Base-by-base conservation (phyloP, 1,140 invertebrate species). In the Rhynchophorus ferrugineus region DNA sequence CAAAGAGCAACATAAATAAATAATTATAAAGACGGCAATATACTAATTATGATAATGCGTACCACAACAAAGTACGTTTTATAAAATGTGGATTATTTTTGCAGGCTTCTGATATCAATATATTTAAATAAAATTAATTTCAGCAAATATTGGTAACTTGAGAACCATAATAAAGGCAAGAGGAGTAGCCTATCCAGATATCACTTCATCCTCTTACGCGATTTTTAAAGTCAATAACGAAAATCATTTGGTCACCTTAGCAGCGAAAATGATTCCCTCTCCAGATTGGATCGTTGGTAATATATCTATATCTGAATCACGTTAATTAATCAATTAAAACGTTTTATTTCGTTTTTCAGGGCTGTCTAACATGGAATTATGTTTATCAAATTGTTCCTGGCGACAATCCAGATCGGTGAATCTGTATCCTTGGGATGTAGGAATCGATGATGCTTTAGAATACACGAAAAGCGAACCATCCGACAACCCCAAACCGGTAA, bases 131-230 rank as follows among this genome's bases (percentile, higher is more conserved):
- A n/a, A n/a, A n/a, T n/a, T n/a, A 18, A 11, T 46, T 41, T 19
- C 24, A 49, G 54, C 24, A 6, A 52, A 56, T 39, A 46, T 52
- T 1, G 24, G 22, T 8, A 81, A 93, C 63, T 89, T 98, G 18
- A 78, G 94, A 7, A 99, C 96, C 0, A 98, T 99, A 52, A 95
- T 99, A 43, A 99, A 98, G 75, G 93, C 96, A 0, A 77, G 91
- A 44, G 94, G 93, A 0, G 84, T 97, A 24, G 85, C 84, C 54
- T 91, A 91, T 75, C 94, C 94, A 1, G 94, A 95, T 70, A 84
- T 96, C 0, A 90, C 89, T 7, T 88, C 89, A 1, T 88, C 84
- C 62, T 95, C 93, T 0, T 93, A 90, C 60, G 92, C 93, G 0
- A 89, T 95, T 0, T 96, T 97, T 64, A 76, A 91, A 14, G 93